A percentile compares a stretch with the other conserved stretches of the same genome.
Evolutionary conservation across 2,888 invertebrate species (phyloP).

Genomic region (Pycnomerus fuliginosus): DNA sequence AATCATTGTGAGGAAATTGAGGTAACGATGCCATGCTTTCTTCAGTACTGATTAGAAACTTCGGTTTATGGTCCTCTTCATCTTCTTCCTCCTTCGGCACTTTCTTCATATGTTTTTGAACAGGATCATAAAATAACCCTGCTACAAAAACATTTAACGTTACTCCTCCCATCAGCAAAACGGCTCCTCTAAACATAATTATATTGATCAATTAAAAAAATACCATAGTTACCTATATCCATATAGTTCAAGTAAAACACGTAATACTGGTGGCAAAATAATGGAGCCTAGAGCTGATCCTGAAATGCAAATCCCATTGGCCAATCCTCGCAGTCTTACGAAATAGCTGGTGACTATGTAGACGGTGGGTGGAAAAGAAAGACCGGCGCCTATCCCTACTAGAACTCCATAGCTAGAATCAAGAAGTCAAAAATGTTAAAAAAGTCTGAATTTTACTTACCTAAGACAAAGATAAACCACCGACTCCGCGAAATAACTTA

Average conservation of each 20-base stretch:
- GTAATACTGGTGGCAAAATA: conserved; percentile 75
- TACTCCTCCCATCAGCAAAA: conserved; percentile 77
- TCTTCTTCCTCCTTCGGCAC: conserved; percentile 50
- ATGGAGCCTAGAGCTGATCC: conserved; percentile 86
- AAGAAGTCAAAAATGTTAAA: conserved; percentile 12
- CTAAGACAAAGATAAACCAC: conserved; percentile 77
- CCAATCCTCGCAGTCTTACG: conserved; percentile 73
- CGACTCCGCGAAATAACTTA: conserved; percentile 79
- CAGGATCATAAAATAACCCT: conserved; percentile 81
- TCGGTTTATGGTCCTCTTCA: conserved; percentile 44
- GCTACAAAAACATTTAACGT: conserved; percentile 84
- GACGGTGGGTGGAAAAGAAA: conserved; percentile 86
- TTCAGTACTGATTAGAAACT: conserved; percentile 48
- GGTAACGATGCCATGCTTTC: conserved; percentile 47
- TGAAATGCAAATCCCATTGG: conserved; percentile 86
- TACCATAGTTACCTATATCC: conserved; percentile 65
- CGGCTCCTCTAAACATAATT: conserved; percentile 66
- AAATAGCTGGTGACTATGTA: conserved; percentile 89
- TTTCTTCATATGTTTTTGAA: conserved; percentile 75
- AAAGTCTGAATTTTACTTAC: conserved; percentile 52
- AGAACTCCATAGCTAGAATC: conserved; percentile 73
- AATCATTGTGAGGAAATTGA: conserved; percentile 46
- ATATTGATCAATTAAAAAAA: conserved; percentile 8
- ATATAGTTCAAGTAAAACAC: conserved; percentile 68
- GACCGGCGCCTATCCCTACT: conserved; percentile 80